Evolutionary conservation across 30 jellyfish, hydroid and myxozoan genomes (phyloP).

Genomic region (Aurelia aurita): DNA sequence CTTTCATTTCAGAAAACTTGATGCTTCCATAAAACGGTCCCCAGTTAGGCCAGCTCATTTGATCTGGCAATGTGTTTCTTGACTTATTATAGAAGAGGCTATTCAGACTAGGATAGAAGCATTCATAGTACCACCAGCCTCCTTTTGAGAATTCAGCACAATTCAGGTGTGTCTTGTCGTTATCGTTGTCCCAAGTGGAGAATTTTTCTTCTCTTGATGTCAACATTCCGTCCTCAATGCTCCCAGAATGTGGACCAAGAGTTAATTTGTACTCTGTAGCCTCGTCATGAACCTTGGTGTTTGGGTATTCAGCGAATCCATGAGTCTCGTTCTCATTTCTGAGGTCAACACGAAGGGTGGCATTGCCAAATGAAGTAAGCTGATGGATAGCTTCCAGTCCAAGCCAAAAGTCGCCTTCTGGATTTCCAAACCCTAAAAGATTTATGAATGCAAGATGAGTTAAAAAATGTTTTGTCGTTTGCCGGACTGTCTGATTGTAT

Average conservation of each 20-base stretch:
- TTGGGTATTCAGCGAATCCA: constrained; percentile 43
- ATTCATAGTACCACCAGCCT: constrained; percentile 45
- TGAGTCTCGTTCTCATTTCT: constrained; percentile 1
- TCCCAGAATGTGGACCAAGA: constrained; percentile 3
- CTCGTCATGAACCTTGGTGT: constrained; percentile 24
- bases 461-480: no score
- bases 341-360: constrained; percentile 14
- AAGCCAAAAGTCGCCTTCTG: constrained; percentile 28
- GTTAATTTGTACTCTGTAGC: constrained; percentile 5
- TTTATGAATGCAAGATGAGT: no score
- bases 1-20: constrained; percentile 15
- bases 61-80: background rate
- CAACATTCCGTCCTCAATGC: constrained; percentile 10
- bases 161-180: constrained; percentile 20
- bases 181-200: constrained; percentile 46
- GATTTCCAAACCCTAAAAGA: constrained; percentile 33
- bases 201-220: background rate
- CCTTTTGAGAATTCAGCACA: constrained; percentile 39
- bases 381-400: constrained; percentile 51
- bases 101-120: constrained; percentile 44
- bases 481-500: no score
- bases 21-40: constrained; percentile 14
- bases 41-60: constrained; percentile 26
- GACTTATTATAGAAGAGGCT: background rate
- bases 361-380: constrained; percentile 8